Evolutionary conservation across 1,140 invertebrate genomes (phyloP).

Genomic region (Sycophila sp.): DNA sequence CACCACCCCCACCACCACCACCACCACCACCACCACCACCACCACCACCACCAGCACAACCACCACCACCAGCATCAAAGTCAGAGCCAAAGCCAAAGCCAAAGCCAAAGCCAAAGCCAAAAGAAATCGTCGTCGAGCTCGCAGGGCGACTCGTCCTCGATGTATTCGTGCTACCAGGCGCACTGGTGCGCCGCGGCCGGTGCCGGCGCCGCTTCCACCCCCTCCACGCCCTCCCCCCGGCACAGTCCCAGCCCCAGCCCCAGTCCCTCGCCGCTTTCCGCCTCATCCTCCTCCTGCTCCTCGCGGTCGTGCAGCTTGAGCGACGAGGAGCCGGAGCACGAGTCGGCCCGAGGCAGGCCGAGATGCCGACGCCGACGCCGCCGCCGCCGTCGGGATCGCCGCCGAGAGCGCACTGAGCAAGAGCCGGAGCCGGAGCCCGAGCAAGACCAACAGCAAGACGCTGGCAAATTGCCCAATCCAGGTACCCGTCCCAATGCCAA

Average conservation of each 20-base stretch:
- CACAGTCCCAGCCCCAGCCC: conserved; percentile 52
- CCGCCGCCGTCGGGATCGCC: not conserved
- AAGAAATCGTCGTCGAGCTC: conserved; percentile 48
- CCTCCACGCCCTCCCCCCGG: conserved; percentile 56
- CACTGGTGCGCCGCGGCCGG: conserved; percentile 64
- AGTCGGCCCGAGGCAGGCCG: conserved; percentile 2
- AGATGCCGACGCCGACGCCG: conserved; percentile 11
- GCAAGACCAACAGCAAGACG: conserved; percentile 59
- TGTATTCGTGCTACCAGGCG: conserved; percentile 62
- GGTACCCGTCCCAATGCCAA: conserved; percentile 76
- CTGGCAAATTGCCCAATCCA: conserved; percentile 63
- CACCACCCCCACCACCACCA: conserved; percentile 44
- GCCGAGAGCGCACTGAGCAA: conserved; percentile 38
- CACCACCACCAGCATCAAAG: conserved; percentile 47
- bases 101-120: conserved; percentile 45
- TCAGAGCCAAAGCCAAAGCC: conserved; percentile 37
- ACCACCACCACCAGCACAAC: conserved; percentile 41
- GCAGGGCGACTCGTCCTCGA: conserved; percentile 54
- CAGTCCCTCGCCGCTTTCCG: conserved; percentile 59
- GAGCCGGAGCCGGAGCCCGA: conserved; percentile 40
- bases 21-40: conserved; percentile 18
- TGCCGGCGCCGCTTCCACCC: conserved; percentile 54
- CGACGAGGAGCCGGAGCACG: conserved; percentile 49
- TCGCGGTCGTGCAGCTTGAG: conserved; percentile 58
- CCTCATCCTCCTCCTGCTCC: conserved; percentile 53